Evolutionary conservation across 2,113 vertebrate species (phyloP), one percentile per base, ranked within the genome.

Genomic region (Recurvirostra avosetta): DNA sequence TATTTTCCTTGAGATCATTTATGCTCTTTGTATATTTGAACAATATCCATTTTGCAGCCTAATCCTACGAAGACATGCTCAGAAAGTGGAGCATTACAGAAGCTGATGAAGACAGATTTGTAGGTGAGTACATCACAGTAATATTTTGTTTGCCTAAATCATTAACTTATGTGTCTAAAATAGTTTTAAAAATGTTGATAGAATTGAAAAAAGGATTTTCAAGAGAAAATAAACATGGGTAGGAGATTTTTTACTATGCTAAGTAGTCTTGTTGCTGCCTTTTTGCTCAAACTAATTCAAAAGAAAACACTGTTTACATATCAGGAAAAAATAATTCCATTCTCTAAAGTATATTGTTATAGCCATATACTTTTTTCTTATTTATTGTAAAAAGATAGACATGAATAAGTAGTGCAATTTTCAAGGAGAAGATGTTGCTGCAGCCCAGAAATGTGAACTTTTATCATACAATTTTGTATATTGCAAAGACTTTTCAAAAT

Each of bases 1-100:
- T 77, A 45, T 83, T 97, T 97, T 97, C 86, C 93, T 97, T 94
- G 90, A 97, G 70, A 96, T 77, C 58, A 59, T 92, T 91, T 62
- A 32, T n/a, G 34, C 30, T 93, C 29, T 92, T 88, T 3, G 2
- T 88, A 55, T 95, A 94, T 96, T 95, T 96, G 81, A 97, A 96
- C 82, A 78, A 91, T 66, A 88, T 30, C 47, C 20, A 65, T 94
- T 95, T 95, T 91, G 61, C 53, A 92, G 92, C 65, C 38, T 95
- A 96, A 77, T 94, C 67, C 56, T 86, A 77, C 14, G 15, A 97
- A 88, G 83, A 95, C 91, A 85, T 23, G 11, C 62, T 73, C 88
- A 72, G 68, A 65, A 91, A 96, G 84, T 66, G 40, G 34, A 56
- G n/a, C 68, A 85, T 88, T 96, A 91, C 78, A 93, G 92, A 97